Percentiles rank a stretch among this genome's conserved stretches.
Conservation (phyloP, 2,888 invertebrate genomes). For the Oligia latruncula region DNA sequence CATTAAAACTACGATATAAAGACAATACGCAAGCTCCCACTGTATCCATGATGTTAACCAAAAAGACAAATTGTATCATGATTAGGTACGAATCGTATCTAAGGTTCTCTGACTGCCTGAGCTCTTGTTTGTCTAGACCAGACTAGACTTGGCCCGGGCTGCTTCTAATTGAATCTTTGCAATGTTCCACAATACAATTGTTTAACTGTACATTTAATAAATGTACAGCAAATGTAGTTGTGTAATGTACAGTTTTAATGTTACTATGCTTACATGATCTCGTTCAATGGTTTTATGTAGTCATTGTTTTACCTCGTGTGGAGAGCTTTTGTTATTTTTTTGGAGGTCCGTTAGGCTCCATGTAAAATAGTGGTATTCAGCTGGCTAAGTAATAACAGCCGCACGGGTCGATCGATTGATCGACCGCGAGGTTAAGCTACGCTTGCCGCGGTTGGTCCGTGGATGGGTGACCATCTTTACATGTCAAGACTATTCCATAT, state of each 20-base stretch:
- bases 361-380: no score
- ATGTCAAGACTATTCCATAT: no score
- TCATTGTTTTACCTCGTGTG: neutral
- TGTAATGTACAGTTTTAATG: neutral
- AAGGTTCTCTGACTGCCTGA: conserved; percentile 2
- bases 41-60: neutral
- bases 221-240: no score
- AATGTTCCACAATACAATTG: conserved; percentile 25
- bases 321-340: no score
- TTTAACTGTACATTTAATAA: conserved; percentile 19
- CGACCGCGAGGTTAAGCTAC: no score
- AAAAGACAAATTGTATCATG: conserved; percentile 26
- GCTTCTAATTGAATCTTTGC: conserved; percentile 45
- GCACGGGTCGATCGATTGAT: no score
- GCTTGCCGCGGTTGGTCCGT: no score
- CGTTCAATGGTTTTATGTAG: neutral
- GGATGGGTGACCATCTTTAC: no score
- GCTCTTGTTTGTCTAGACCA: conserved; percentile 37
- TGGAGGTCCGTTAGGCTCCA: no score
- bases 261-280: conserved; percentile 3
- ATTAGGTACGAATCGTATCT: conserved; percentile 12
- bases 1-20: neutral
- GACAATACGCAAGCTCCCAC: no score
- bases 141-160: neutral
- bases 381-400: no score